Evolutionary conservation across 2,113 vertebrate genomes (phyloP).

Genomic region (Herpetotheres cachinnans): DNA sequence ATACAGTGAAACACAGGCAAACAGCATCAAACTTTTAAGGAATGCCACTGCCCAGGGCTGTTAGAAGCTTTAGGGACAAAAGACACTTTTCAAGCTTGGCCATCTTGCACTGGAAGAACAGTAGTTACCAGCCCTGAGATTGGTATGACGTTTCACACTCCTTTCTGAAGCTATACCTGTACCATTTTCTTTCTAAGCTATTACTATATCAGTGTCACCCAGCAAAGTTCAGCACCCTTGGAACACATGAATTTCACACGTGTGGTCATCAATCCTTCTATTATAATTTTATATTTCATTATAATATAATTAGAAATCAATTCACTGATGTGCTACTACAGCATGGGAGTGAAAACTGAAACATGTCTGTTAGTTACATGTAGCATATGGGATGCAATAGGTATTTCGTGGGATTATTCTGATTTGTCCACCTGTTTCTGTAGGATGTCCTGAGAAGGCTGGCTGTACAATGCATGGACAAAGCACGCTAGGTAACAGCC

Average conservation of each 20-base stretch:
- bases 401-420: not conserved
- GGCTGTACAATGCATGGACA: not conserved
- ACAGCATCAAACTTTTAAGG: not conserved
- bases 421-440: not conserved
- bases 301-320: not conserved
- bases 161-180: not conserved
- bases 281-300: not conserved
- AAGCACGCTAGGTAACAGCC: not conserved
- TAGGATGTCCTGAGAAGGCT: not conserved
- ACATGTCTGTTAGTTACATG: not conserved
- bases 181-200: not conserved
- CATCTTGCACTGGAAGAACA: not conserved
- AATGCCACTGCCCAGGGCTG: not conserved
- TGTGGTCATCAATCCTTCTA: not conserved
- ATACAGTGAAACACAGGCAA: not conserved
- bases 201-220: not conserved
- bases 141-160: not conserved
- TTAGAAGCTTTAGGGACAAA: not conserved
- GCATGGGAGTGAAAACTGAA: not conserved
- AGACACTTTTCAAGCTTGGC: not conserved
- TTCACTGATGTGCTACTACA: not conserved
- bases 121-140: not conserved
- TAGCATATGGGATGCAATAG: not conserved
- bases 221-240: not conserved
- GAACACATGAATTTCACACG: not conserved